Evolutionary conservation across 1,140 invertebrate genomes (phyloP), one percentile per base, ranked within the genome.

Genomic region (Prorops nasuta): DNA sequence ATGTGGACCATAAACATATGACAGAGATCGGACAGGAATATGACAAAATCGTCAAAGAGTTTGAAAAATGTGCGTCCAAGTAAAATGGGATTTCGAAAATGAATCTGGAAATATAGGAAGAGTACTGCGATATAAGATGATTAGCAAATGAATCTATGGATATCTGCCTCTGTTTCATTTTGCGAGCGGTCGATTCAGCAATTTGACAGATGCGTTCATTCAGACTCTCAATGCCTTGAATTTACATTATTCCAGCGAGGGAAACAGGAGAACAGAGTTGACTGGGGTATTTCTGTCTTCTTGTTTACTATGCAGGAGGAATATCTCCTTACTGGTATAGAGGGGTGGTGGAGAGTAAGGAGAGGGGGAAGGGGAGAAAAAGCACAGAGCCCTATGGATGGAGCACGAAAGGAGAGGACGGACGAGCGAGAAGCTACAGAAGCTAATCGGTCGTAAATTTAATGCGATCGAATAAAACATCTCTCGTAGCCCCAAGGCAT

Each of bases 1-100:
- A 60, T 15, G 58, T 67, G 12, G 65, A 67, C 48, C 53, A 38
- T 2, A 51, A 56, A 44, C 35, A 42, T 19, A 51, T 45, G 32
- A 16, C 39, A 0, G 35, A 52, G 1, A 58, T 49, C 14, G n/a
- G 28, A 1, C 55, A 50, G 17, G 49, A 35, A 16, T 37, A 57
- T 4, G 46, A 57, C 1, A 66, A 60, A 16, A 38, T 60, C 1
- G 16, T 60, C 3, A 31, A 51, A 31, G 31, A 58, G 6, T 60
- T 50, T 16, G 49, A 49, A 8, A 56, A 52, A 20, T 36, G 20
- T 9, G 12, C 38, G 9, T n/a, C 34, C 4, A 28, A 28, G 24
- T 28, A 28, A 28, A 10, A 28, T 28, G 24, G 4, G 10, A 28
- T 10, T 4, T 28, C 4, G 10, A 28, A 28, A 28, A 28, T 28